phyloP scores from a whole-genome alignment of 2,113 vertebrate species.

The Oryzias curvinotus region DNA sequence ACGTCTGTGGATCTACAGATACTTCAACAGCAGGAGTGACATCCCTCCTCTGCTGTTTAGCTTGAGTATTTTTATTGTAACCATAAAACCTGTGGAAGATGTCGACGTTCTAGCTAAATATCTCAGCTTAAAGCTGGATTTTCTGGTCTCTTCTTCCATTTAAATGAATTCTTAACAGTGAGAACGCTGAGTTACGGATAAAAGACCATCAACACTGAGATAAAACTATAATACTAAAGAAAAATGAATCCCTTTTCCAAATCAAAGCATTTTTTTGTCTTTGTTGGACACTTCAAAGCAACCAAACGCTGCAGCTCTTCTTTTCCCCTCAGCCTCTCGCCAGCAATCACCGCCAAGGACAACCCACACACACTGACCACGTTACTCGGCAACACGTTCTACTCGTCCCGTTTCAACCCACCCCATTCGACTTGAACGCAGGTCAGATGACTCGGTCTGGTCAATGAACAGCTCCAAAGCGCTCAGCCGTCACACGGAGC shows the following conservation, averaged over 20 bases:
- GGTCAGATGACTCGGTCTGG: slow-evolving; percentile 50
- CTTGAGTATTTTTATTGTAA: too few relatives aligned
- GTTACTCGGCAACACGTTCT: slow-evolving; percentile 69
- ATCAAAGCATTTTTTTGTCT: slow-evolving; percentile 1
- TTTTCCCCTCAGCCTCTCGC: neutral
- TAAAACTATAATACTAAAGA: neutral
- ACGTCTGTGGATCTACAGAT: too few relatives aligned
- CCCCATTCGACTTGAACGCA: slow-evolving; percentile 39
- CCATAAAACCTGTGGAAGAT: too few relatives aligned
- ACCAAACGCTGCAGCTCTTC: neutral
- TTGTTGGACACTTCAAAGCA: neutral
- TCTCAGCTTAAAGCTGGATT: too few relatives aligned
- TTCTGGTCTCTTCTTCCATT: too few relatives aligned
- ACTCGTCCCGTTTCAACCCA: slow-evolving; percentile 53
- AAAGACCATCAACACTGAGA: neutral
- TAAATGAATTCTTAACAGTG: too few relatives aligned
- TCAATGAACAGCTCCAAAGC: slow-evolving; percentile 36
- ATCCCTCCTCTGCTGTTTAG: too few relatives aligned
- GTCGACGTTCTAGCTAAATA: too few relatives aligned
- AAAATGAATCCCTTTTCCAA: neutral
- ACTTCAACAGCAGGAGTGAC: too few relatives aligned
- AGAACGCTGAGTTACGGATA: too few relatives aligned
- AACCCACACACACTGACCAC: slow-evolving; percentile 15
- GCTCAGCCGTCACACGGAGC: slow-evolving; percentile 13
- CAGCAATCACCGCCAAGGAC: slow-evolving; percentile 13